Percentiles rank a stretch among this genome's conserved stretches.
phyloP scores from a whole-genome alignment of 2,113 vertebrate genomes.

The Bos indicus region DNA sequence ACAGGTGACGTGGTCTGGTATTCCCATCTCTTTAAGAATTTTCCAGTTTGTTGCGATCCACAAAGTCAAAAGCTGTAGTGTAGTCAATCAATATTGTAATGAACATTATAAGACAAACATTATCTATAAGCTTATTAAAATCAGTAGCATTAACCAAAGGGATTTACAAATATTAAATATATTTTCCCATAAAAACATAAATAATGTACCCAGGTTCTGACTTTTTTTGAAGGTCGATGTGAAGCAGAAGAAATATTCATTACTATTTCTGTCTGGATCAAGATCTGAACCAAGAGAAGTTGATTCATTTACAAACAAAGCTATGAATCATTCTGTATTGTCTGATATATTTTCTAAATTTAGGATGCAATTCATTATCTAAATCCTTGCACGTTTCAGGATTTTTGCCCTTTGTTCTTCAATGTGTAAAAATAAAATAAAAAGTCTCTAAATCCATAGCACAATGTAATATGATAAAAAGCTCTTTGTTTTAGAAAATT shows the following conservation, averaged over 20 bases:
- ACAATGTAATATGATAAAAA: constrained; percentile 26
- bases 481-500: constrained; percentile 65
- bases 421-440: constrained; percentile 55
- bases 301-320: constrained; percentile 68
- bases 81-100: constrained; percentile 79
- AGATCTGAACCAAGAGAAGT: constrained; percentile 40
- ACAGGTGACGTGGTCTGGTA: not conserved
- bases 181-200: constrained; percentile 83
- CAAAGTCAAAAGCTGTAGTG: not conserved
- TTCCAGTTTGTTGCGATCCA: not conserved
- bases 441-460: constrained; percentile 11
- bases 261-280: constrained; percentile 65
- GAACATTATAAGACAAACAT: constrained; percentile 68
- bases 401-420: constrained; percentile 47
- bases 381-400: constrained; percentile 32
- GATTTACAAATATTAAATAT: constrained; percentile 86
- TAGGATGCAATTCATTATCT: constrained; percentile 35
- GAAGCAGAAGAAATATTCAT: constrained; percentile 66
- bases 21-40: not conserved
- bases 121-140: constrained; percentile 81
- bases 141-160: constrained; percentile 80
- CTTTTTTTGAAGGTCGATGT: constrained; percentile 60
- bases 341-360: constrained; percentile 63
- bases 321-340: constrained; percentile 40
- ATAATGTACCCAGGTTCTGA: constrained; percentile 69